Evolutionary conservation across 2,888 invertebrate species (phyloP), one percentile per base, ranked within the genome.

Genomic region (Drosophila mimetica): DNA sequence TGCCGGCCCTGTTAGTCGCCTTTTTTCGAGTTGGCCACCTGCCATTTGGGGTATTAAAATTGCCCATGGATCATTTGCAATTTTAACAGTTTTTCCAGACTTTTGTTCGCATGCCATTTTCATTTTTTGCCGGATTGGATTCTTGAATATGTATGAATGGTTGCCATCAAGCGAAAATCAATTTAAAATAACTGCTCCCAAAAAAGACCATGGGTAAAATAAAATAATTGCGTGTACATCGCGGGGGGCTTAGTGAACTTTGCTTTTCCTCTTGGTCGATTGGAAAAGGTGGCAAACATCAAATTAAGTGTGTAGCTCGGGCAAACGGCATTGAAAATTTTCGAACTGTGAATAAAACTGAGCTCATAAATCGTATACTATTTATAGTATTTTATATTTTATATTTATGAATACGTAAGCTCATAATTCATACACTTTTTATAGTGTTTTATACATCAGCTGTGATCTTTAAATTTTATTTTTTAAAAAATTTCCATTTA

Each of bases 101-200:
- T 41, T 30, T 42, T 63, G 9, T 54, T 51, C 52, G 60, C 52
- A 58, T 32, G n/a, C 8, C 13, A 34, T 57, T 55, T 64, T 64
- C 42, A 28, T 57, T 61, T 34, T 65, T 75, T 55, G 30, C 4
- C 30, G 44, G 14, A 7, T 20, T 44, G 14, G 4, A 59, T 60
- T 64, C 66, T 71, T 71, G 73, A 86, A 86, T 86, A 75, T 77
- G 75, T 77, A 86, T 81, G 57, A 79, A 80, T 75, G 18, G 30
- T 20, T 72, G 77, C 32, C 57, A 79, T 61, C 66, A 37, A 54
- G 58, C 59, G 65, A 73, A 75, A 83, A 79, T 75, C 77, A 66
- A 83, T 81, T 85, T 67, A 41, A 70, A 79, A 71, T 66, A 60
- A 51, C 55, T 60, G 39, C 47, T 25, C 30, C 16, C 28, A 4